phyloP scores from a whole-genome alignment of 1,140 invertebrate species.

The Papilio dardanus region DNA sequence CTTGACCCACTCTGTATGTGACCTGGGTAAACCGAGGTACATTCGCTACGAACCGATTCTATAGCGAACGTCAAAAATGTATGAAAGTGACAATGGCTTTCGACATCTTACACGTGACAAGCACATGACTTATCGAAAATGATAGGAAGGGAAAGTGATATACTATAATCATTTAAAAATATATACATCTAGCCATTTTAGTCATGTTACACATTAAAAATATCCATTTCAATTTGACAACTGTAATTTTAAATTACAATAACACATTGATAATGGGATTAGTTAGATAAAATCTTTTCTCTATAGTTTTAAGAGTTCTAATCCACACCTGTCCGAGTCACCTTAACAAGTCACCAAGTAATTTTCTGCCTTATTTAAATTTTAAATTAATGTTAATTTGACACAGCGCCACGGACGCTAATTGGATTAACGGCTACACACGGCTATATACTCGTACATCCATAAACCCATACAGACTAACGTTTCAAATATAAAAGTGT shows the following conservation, averaged over 20 bases:
- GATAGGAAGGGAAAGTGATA: neutral
- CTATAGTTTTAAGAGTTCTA: neutral
- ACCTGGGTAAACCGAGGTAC: constrained; percentile 37
- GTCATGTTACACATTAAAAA: neutral
- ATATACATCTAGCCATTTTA: neutral
- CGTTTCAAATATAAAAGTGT: constrained; percentile 27
- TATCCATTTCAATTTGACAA: neutral
- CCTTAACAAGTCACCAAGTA: constrained; percentile 51
- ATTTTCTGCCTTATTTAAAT: constrained; percentile 68
- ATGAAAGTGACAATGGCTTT: no score
- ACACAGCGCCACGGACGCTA: constrained; percentile 59
- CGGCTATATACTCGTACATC: no score
- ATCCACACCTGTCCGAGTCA: constrained; percentile 50
- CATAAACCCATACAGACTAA: constrained; percentile 38
- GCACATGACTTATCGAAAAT: no score
- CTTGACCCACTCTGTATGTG: constrained; percentile 60
- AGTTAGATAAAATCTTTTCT: neutral
- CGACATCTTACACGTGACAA: no score
- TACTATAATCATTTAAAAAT: neutral
- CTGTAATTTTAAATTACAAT: constrained; percentile 9
- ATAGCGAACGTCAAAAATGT: no score
- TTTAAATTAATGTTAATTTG: constrained; percentile 75
- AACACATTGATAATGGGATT: neutral
- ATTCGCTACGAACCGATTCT: no score
- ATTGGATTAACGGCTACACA: constrained; percentile 67